phyloP scores from a whole-genome alignment of 2,888 invertebrate genomes.

The Hyposoter dolosus region DNA sequence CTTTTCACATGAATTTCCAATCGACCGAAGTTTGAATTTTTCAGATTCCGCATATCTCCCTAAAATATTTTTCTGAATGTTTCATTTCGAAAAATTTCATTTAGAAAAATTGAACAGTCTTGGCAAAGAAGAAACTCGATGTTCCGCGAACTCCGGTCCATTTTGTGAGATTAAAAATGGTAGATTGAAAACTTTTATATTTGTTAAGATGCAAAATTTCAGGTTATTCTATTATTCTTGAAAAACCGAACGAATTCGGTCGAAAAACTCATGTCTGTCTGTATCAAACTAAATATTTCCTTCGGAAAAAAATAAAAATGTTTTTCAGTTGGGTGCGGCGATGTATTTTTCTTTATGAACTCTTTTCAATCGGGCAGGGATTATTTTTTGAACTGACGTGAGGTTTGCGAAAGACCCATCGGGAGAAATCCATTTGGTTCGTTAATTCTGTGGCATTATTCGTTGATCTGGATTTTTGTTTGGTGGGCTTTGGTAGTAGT shows the following conservation, averaged over 20 bases:
- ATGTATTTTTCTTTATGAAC: neutral
- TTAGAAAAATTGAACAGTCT: neutral
- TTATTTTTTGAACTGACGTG: neutral
- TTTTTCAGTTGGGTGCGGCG: too few species aligned
- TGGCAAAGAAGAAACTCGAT: too few species aligned
- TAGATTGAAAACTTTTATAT: too few species aligned
- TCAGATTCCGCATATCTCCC: neutral
- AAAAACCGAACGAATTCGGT: too few species aligned
- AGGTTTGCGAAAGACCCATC: neutral
- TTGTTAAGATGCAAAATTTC: too few species aligned
- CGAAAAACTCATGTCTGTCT: too few species aligned
- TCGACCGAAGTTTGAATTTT: neutral
- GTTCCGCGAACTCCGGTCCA: too few species aligned
- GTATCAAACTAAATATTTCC: too few species aligned
- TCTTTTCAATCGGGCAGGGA: constrained; percentile 1
- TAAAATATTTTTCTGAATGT: neutral
- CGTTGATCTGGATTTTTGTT: constrained; percentile 46
- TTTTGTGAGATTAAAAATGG: too few species aligned
- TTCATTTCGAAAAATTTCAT: neutral
- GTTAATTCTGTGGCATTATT: constrained; percentile 82
- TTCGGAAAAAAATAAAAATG: too few species aligned
- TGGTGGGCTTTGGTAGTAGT: neutral
- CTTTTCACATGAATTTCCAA: too few species aligned
- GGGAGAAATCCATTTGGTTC: constrained; percentile 72
- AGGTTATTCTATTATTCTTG: too few species aligned